Evolutionary conservation across 2,113 vertebrate genomes (phyloP).

Genomic region (Sceloporus undulatus): DNA sequence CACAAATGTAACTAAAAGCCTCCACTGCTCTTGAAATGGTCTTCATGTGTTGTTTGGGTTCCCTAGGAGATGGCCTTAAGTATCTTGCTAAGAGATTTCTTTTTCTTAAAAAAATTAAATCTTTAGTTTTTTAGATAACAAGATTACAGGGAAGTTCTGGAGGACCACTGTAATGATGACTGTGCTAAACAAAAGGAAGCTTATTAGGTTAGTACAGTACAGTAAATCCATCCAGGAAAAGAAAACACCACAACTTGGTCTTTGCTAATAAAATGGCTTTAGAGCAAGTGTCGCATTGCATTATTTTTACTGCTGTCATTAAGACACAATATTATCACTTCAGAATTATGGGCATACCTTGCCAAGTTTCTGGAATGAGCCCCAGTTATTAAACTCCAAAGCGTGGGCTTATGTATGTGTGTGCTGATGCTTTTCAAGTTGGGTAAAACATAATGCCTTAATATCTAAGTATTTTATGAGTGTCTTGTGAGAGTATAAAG

Average conservation of each 20-base stretch:
- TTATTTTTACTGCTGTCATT: conserved; percentile 71
- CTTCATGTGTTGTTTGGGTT: conserved; percentile 52
- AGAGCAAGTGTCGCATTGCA: conserved; percentile 62
- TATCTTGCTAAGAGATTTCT: background rate
- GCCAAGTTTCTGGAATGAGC: conserved; percentile 69
- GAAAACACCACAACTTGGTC: conserved; percentile 61
- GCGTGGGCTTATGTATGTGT: conserved; percentile 58
- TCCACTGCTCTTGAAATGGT: conserved; percentile 13
- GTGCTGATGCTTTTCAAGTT: background rate
- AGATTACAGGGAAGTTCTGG: conserved; percentile 67
- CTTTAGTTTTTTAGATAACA: conserved; percentile 53
- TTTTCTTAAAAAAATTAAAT: conserved; percentile 23
- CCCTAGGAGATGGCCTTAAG: conserved; percentile 5
- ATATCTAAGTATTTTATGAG: background rate
- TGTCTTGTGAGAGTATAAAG: too few species aligned
- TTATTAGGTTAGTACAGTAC: conserved; percentile 74
- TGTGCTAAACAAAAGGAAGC: conserved; percentile 71
- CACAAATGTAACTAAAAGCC: conserved; percentile 32
- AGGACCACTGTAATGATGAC: conserved; percentile 51
- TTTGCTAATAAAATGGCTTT: conserved; percentile 70
- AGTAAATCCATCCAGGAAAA: conserved; percentile 72
- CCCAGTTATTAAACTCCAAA: conserved; percentile 71
- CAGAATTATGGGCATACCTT: conserved; percentile 71
- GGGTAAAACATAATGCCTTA: background rate
- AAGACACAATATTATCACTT: conserved; percentile 76